Percentiles rank a stretch among this genome's conserved stretches.
These are phyloP conservation scores for Shinisaurus crocodilurus DNA, from an alignment of 2,113 vertebrate genomes.

Conservation along the genomic window DNA sequence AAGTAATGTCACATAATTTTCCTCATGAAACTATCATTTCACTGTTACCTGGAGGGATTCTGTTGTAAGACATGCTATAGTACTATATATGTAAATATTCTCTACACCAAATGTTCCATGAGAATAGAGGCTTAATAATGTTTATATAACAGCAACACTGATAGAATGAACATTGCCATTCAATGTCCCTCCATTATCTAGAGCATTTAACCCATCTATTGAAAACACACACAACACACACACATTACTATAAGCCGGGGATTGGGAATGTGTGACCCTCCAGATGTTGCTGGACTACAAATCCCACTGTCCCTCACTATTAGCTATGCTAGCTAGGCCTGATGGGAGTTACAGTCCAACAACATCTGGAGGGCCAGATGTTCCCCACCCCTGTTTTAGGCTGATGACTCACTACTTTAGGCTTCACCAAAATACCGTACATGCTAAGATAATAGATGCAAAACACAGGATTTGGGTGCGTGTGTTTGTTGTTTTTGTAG, in stretches of 20 bases:
- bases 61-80: conserved; percentile 55
- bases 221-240: conserved; percentile 40
- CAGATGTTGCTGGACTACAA: too few species aligned
- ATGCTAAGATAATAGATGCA: not conserved
- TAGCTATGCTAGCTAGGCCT: too few species aligned
- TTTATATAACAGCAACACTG: conserved; percentile 66
- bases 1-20: conserved; percentile 73
- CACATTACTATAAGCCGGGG: not conserved
- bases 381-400: not conserved
- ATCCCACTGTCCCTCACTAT: too few species aligned
- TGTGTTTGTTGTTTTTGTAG: not conserved
- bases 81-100: conserved; percentile 75
- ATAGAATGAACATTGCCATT: conserved; percentile 68
- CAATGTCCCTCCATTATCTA: conserved; percentile 52
- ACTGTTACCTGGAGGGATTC: conserved; percentile 69
- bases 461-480: not conserved
- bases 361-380: too few species aligned
- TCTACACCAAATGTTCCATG: conserved; percentile 58
- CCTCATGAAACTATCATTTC: conserved; percentile 65
- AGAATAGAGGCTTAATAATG: conserved; percentile 70
- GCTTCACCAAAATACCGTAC: not conserved
- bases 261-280: too few species aligned
- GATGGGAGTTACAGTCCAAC: too few species aligned
- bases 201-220: conserved; percentile 57
- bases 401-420: not conserved